These are phyloP conservation scores for Drosophila santomea DNA, from an alignment of 1,140 invertebrate genomes.

Conservation along the genomic window DNA sequence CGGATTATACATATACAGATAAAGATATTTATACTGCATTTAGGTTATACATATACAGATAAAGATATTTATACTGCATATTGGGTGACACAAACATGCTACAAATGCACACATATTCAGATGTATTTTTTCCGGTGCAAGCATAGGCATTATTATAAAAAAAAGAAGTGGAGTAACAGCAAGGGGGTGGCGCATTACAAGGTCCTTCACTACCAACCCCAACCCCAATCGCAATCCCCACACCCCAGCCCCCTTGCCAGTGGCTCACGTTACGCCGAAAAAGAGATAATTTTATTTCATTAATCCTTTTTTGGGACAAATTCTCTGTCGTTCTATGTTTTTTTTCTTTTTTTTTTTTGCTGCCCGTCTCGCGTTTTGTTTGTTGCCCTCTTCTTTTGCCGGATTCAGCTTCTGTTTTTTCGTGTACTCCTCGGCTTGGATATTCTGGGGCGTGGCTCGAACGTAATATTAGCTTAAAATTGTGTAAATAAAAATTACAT, in stretches of 20 bases:
- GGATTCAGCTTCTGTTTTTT: conserved; percentile 31
- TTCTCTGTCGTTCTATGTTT: conserved; percentile 45
- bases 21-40: neutral
- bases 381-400: conserved; percentile 1
- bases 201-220: neutral
- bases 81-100: neutral
- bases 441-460: conserved; percentile 72
- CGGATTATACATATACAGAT: neutral
- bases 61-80: neutral
- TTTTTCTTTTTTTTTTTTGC: conserved; percentile 22
- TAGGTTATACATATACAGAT: neutral
- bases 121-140: conserved; percentile 1
- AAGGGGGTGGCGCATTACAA: conserved; percentile 43
- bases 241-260: neutral
- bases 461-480: conserved; percentile 83
- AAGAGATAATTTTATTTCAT: conserved; percentile 84
- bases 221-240: too few species aligned
- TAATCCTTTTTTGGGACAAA: conserved; percentile 83
- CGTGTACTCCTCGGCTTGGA: conserved; percentile 31
- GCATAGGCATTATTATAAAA: conserved; percentile 73
- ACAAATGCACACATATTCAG: neutral
- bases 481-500: conserved; percentile 84
- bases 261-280: conserved; percentile 74
- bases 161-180: conserved; percentile 53
- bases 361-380: conserved; percentile 13